Evolutionary conservation across 2,797 vertebrate species (phyloP).

Genomic region (Odontamblyopus lacepedii): DNA sequence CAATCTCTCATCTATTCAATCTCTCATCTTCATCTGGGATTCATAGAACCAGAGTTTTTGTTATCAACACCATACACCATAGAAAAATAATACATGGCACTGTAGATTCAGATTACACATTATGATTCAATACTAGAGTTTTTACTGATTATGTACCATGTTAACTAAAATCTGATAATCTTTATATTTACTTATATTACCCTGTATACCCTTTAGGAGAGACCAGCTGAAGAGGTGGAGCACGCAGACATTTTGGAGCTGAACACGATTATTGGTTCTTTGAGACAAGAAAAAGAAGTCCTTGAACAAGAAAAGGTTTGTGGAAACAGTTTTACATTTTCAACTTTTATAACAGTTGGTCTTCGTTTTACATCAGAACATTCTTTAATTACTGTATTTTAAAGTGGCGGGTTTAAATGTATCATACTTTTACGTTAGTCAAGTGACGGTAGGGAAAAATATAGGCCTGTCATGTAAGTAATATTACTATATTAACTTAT

Average conservation of each 20-base stretch:
- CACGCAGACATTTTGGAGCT: constrained; percentile 83
- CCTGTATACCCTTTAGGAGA: constrained; percentile 43
- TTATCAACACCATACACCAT: not conserved
- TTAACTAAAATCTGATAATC: not conserved
- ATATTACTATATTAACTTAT: too few species aligned
- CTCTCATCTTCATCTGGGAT: too few species aligned
- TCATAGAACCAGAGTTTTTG: not conserved
- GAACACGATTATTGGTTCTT: constrained; percentile 74
- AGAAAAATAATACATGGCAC: not conserved
- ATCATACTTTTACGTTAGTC: too few species aligned
- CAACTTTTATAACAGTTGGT: not conserved
- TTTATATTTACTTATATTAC: not conserved
- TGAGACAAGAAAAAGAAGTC: constrained; percentile 80
- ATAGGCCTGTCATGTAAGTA: too few species aligned
- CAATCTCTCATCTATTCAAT: too few species aligned
- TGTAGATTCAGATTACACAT: not conserved
- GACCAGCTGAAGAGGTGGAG: constrained; percentile 73
- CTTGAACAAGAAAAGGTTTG: constrained; percentile 82
- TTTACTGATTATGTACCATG: not conserved
- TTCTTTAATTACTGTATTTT: too few species aligned
- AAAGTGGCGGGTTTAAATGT: too few species aligned
- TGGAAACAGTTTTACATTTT: not conserved
- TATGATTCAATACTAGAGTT: not conserved
- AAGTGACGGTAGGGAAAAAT: too few species aligned
- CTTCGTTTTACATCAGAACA: not conserved